Evolutionary conservation across 2,113 vertebrate species (phyloP).

Genomic region (Sinocyclocheilus maitianheensis): DNA sequence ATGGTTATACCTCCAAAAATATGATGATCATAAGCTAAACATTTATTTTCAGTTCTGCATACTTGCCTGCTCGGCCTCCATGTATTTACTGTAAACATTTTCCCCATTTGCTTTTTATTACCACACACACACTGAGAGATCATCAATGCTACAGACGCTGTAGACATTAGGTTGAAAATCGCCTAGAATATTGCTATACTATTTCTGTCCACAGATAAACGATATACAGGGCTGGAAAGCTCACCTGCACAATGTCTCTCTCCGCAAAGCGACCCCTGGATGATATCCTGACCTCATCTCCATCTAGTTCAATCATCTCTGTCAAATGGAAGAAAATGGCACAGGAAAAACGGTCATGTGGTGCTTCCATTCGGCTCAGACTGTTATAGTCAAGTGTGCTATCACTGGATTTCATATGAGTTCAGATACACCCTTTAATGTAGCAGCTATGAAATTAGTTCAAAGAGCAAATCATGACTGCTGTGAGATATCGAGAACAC

Average conservation of each 20-base stretch:
- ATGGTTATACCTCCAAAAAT: too few species aligned
- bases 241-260: slow-evolving; percentile 97
- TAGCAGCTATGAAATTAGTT: slow-evolving; percentile 16
- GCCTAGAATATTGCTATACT: neutral
- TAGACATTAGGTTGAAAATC: neutral
- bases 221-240: neutral
- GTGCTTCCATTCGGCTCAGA: neutral
- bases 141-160: neutral
- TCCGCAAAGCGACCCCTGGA: slow-evolving; percentile 94
- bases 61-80: too few species aligned
- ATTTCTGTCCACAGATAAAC: neutral
- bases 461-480: slow-evolving; percentile 28
- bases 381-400: slow-evolving; percentile 2
- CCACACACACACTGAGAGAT: too few species aligned
- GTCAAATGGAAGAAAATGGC: slow-evolving; percentile 53
- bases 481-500: neutral
- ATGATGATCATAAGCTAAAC: too few species aligned
- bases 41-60: too few species aligned
- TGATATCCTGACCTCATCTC: slow-evolving; percentile 93
- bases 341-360: neutral
- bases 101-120: too few species aligned
- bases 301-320: slow-evolving; percentile 98
- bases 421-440: slow-evolving; percentile 11
- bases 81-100: too few species aligned
- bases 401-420: slow-evolving; percentile 9